Base-by-base conservation (phyloP, 2,888 invertebrate genomes). In the Melanargia galathea region DNA sequence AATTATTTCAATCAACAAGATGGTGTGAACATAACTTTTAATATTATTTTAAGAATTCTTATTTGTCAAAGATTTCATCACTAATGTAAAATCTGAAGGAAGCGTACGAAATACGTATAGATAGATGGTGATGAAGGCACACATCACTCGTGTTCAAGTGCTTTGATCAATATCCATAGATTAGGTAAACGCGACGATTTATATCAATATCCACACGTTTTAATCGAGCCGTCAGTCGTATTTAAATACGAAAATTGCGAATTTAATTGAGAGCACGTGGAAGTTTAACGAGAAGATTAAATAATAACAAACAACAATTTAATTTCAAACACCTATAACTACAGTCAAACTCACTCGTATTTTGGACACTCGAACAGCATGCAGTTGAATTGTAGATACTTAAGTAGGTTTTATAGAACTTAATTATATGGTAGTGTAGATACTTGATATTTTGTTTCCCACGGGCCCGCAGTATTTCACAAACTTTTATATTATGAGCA, bases 221-320 rank as follows among this genome's bases (percentile, higher is more conserved):
- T 35, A 4, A 35, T 3, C 11, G 2, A 35, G 35, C 35, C 13
- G 10, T 43, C 18, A 43, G 8, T 18, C 16, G 18, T 10, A 18
- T 40, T 8, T 18, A 18, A 35, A 35, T 16, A 43, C 11, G 13
- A 60, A 59, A 66, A 63, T 55, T 59, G 38, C 45, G 30, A 6
- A 30, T 30, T 33, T 62, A 64, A 62, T 55, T 63, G 55, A 43
- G 38, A 54, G 16, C 63, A 61, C 65, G 65, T 61, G 58, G 40
- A 16, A 30, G 24, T 30, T 33, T 20, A 30, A 38, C 22, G 43
- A 66, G 57, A 64, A 54, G 43, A 54, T 60, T 46, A 49, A 67
- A 66, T 59, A 60, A 66, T 64, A 69, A 65, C 61, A 65, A 70
- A 62, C 63, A 18, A 61, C 60, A n/a, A 49, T 35, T 26, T 13